These are phyloP conservation scores for Ploceus nigricollis DNA, from an alignment of 2,113 vertebrate genomes.

Conservation along the genomic window DNA sequence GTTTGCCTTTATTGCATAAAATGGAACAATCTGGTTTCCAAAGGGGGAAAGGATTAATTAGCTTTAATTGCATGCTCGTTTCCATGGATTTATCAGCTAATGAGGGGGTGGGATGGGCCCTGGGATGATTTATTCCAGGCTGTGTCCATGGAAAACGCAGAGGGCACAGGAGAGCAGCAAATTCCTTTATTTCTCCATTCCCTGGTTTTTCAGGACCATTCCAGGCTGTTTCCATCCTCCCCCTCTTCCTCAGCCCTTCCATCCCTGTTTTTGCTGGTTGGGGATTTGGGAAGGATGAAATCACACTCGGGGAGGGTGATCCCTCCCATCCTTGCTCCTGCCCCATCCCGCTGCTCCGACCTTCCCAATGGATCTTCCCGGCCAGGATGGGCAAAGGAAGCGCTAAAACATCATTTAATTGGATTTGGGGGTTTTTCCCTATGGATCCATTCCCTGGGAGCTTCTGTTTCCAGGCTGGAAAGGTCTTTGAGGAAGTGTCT, in stretches of 20 bases:
- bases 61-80: constrained; percentile 16
- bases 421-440: not conserved
- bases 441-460: not conserved
- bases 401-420: fast-evolving
- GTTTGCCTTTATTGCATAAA: not conserved
- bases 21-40: not conserved
- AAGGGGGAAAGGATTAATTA: constrained; percentile 10
- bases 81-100: constrained; percentile 9
- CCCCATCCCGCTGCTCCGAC: fast-evolving
- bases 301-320: not conserved
- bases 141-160: not conserved
- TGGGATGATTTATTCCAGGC: not conserved
- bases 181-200: not conserved
- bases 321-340: not conserved
- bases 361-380: not conserved
- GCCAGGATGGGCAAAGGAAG: not conserved
- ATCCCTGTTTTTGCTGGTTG: not conserved
- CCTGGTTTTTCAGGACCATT: not conserved
- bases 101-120: not conserved
- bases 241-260: not conserved
- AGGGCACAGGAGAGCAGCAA: fast-evolving
- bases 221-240: not conserved
- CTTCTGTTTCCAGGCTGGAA: not conserved
- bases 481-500: not conserved
- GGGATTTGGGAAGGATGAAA: not conserved